These are phyloP conservation scores for Steatornis caripensis DNA, from an alignment of 2,113 vertebrate species.

Conservation along the genomic window DNA sequence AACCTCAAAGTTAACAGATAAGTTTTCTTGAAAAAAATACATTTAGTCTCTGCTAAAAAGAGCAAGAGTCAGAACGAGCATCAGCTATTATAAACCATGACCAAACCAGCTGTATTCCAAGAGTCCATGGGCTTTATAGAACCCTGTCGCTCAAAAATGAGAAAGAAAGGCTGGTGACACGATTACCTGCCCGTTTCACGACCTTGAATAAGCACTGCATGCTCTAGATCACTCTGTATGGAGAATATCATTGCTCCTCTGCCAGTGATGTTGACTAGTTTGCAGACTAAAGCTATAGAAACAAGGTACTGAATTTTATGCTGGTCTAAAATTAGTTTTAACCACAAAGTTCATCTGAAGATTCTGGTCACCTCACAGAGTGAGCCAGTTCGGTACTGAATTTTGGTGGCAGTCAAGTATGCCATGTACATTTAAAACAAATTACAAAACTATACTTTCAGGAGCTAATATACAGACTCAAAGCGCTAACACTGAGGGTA, in stretches of 20 bases:
- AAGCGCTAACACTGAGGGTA: background rate
- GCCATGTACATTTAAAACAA: background rate
- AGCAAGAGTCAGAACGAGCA: background rate
- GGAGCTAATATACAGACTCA: background rate
- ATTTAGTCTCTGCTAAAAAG: background rate
- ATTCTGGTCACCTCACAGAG: background rate
- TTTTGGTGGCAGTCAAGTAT: background rate
- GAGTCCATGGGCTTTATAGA: background rate
- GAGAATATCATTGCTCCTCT: background rate
- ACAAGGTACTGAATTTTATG: background rate
- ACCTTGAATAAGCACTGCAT: background rate
- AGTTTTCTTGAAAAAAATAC: background rate
- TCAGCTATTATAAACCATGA: background rate
- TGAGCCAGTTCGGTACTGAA: background rate
- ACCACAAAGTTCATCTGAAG: background rate
- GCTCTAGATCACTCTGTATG: background rate
- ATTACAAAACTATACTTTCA: background rate
- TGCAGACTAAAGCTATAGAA: background rate
- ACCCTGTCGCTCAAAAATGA: background rate
- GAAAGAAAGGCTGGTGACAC: background rate
- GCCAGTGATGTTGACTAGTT: background rate
- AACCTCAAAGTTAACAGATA: background rate
- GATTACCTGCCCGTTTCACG: background rate
- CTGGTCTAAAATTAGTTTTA: background rate
- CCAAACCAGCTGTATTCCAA: background rate